Evolutionary conservation across 2,797 vertebrate genomes (phyloP).

Genomic region (Gallirallus australis): DNA sequence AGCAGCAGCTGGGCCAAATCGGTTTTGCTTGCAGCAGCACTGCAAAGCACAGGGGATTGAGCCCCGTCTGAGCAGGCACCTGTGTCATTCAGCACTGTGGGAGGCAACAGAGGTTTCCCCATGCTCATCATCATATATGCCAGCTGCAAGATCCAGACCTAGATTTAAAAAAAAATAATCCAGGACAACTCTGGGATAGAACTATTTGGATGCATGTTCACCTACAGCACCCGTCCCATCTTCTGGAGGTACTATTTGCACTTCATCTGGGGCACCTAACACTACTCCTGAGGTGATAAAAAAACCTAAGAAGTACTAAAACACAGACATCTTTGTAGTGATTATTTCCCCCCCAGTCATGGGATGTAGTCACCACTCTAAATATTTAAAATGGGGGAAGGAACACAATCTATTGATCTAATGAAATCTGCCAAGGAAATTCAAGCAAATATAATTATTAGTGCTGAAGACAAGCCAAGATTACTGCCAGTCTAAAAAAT

Average conservation of each 20-base stretch:
- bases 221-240: background rate
- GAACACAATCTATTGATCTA: conserved; percentile 9
- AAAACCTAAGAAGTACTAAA: background rate
- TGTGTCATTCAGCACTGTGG: background rate
- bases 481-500: background rate
- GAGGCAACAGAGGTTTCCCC: background rate
- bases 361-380: background rate
- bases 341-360: background rate
- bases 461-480: conserved; percentile 33
- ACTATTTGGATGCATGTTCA: background rate
- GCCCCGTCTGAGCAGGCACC: background rate
- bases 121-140: rapidly evolving
- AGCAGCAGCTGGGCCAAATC: background rate
- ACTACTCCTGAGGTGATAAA: background rate
- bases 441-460: conserved; percentile 41
- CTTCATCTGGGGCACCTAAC: background rate
- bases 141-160: background rate
- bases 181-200: background rate
- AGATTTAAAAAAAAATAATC: background rate
- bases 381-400: conserved; percentile 1
- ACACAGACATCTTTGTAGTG: background rate
- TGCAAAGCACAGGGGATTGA: background rate
- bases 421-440: conserved; percentile 23
- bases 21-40: background rate
- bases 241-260: background rate